These are phyloP conservation scores for Ptychobarbus kaznakovi DNA, from an alignment of 2,797 vertebrate genomes.

Conservation along the genomic window DNA sequence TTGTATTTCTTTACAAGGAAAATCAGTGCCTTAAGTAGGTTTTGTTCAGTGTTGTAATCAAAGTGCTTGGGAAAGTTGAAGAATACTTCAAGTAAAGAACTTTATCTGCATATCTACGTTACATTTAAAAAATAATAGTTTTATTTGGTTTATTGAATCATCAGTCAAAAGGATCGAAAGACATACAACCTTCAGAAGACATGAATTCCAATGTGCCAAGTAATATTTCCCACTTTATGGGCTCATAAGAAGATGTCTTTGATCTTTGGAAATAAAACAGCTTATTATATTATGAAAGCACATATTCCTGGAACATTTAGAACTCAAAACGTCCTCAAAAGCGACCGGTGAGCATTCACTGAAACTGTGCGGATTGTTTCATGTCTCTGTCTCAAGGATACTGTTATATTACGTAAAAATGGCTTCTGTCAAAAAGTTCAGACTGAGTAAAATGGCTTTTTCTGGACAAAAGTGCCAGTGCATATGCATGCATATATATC, in stretches of 20 bases:
- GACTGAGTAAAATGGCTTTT: too few species aligned
- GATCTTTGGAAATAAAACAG: not conserved
- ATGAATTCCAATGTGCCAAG: not conserved
- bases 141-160: not conserved
- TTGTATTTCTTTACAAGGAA: not conserved
- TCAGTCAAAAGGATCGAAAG: not conserved
- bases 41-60: not conserved
- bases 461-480: not conserved
- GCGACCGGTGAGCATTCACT: not conserved
- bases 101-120: not conserved
- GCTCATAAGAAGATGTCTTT: not conserved
- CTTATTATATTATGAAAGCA: not conserved
- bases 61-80: not conserved
- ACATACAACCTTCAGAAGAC: not conserved
- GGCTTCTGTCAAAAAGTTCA: too few species aligned
- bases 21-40: constrained; percentile 15
- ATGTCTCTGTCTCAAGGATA: not conserved
- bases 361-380: too few species aligned
- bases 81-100: not conserved
- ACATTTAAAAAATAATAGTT: not conserved
- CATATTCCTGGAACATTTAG: not conserved
- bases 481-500: not conserved
- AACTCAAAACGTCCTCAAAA: not conserved
- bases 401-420: not conserved
- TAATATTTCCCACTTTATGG: not conserved